Evolutionary conservation across 2,797 vertebrate species (phyloP).

Genomic region (Chromis chromis): DNA sequence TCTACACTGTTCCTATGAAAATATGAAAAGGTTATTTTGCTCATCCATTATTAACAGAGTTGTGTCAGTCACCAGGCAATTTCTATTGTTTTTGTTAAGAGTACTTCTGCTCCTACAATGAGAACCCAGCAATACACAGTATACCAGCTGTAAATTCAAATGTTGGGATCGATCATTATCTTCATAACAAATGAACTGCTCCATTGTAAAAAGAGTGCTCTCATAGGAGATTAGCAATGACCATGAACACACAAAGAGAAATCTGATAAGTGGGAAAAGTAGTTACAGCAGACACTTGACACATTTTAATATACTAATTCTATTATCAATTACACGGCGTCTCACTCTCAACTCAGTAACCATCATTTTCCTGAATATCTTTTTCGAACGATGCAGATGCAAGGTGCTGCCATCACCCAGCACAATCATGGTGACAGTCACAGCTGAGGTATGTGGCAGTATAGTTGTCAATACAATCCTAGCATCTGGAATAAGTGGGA

Average conservation of each 20-base stretch:
- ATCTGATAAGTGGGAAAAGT: not conserved
- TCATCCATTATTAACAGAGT: not conserved
- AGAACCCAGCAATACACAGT: not conserved
- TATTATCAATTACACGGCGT: slow-evolving; percentile 12
- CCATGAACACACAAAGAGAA: not conserved
- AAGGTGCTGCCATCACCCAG: slow-evolving; percentile 32
- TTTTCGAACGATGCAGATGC: slow-evolving; percentile 13
- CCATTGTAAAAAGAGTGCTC: not conserved
- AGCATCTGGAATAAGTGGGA: slow-evolving; percentile 66
- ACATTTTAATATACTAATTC: slow-evolving; percentile 7
- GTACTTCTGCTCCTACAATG: not conserved
- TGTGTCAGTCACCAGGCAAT: not conserved
- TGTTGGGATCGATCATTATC: not conserved
- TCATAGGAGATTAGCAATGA: not conserved
- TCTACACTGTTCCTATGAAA: not conserved
- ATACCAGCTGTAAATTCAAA: not conserved
- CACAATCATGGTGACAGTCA: slow-evolving; percentile 26
- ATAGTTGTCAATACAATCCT: slow-evolving; percentile 41
- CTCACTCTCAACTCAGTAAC: not conserved
- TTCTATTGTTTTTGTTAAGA: not conserved
- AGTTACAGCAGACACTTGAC: not conserved
- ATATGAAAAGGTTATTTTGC: not conserved
- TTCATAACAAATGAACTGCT: not conserved
- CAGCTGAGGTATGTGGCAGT: slow-evolving; percentile 49
- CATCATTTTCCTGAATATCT: slow-evolving; percentile 18